Evolutionary conservation across 2,888 invertebrate species (phyloP).

Genomic region (Disparrhopalites patrizii): DNA sequence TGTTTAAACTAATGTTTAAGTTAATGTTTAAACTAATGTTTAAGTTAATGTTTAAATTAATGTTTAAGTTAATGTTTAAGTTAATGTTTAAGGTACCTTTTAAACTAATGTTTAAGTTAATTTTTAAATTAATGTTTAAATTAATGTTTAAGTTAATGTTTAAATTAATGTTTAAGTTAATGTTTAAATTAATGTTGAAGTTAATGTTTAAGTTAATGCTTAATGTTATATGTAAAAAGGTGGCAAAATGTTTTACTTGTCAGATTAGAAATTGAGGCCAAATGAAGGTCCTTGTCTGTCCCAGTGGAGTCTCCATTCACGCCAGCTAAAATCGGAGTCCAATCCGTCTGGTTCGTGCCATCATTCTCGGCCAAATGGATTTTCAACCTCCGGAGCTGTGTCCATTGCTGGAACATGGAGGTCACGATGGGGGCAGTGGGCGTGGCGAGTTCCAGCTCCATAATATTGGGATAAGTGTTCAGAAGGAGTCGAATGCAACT

Average conservation of each 20-base stretch:
- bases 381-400: not conserved
- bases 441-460: not conserved
- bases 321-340: not conserved
- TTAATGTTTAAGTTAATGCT: too few relatives aligned
- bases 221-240: too few relatives aligned
- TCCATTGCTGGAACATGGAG: not conserved
- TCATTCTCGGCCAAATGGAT: not conserved
- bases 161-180: too few relatives aligned
- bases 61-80: too few relatives aligned
- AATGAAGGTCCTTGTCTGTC: not conserved
- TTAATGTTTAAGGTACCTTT: too few relatives aligned
- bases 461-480: constrained; percentile 4
- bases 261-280: not conserved
- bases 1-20: too few relatives aligned
- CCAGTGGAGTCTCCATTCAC: not conserved
- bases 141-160: too few relatives aligned
- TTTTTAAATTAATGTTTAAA: too few relatives aligned
- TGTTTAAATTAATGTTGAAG: too few relatives aligned
- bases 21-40: too few relatives aligned
- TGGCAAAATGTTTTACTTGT: not conserved
- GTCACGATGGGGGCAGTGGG: not conserved
- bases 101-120: too few relatives aligned
- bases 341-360: not conserved
- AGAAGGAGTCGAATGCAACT: not conserved
- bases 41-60: too few relatives aligned